A percentile compares a stretch with the other conserved stretches of the same genome.
These are phyloP conservation scores for Tipula unca DNA, from an alignment of 2,888 invertebrate species.

Conservation along the genomic window DNA sequence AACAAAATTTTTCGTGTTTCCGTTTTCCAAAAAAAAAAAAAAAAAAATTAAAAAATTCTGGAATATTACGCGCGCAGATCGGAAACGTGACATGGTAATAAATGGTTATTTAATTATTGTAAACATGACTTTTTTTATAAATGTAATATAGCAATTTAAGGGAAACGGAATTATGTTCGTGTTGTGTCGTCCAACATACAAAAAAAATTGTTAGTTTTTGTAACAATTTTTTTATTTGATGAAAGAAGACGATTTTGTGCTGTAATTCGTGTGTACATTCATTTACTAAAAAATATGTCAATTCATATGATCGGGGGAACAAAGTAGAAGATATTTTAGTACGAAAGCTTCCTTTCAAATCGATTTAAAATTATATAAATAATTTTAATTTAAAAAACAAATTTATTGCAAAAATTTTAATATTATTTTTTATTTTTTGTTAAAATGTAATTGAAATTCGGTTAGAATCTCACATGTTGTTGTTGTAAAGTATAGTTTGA, in stretches of 20 bases:
- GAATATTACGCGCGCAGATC: not conserved
- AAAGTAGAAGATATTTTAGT: not conserved
- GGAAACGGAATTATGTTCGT: not conserved
- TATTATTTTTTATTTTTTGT: not conserved
- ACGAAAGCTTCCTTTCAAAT: not conserved
- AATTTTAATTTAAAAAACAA: not conserved
- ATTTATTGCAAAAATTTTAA: not conserved
- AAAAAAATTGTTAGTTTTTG: not conserved
- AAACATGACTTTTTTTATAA: not conserved
- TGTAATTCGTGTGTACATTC: not conserved
- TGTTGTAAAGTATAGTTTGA: not conserved
- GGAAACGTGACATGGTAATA: conserved; percentile 14
- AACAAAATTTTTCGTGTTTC: not conserved
- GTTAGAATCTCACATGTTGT: not conserved
- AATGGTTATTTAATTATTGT: conserved; percentile 14
- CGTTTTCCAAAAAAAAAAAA: not conserved
- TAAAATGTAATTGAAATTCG: not conserved
- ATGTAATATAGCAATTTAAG: not conserved
- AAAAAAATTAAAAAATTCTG: not conserved
- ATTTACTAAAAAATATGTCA: not conserved
- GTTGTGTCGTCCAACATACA: not conserved
- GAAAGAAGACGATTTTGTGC: not conserved
- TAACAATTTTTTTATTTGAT: not conserved
- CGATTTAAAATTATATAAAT: not conserved
- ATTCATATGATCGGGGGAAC: not conserved